Evolutionary conservation across 2,888 invertebrate genomes (phyloP), one percentile per base, ranked within the genome.

Genomic region (Drosophila meridionalis): DNA sequence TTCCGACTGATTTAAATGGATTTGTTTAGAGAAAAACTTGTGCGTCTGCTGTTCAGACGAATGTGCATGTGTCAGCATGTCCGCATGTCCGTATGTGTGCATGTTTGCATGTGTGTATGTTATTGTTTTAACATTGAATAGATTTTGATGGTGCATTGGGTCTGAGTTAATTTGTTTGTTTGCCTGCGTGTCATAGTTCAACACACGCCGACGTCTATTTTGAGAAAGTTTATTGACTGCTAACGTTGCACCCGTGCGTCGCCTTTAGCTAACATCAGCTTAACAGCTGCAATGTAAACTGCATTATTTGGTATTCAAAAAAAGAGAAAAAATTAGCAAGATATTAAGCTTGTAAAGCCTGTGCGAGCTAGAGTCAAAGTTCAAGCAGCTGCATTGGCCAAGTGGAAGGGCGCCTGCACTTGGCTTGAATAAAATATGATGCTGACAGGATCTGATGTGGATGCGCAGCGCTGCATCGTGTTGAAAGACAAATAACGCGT

Each of bases 401-500:
- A 79, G 80, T 85, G 80, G 85, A 58, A 66, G 85, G 69, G 75
- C 83, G 65, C 70, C 64, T 61, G 82, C 90, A 82, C 83, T 82
- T 74, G 86, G 80, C 87, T 85, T 87, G 90, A 87, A 87, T 87
- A 90, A 90, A 87, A 90, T 87, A 87, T 90, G 88, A 87, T 58
- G 74, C 56, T 73, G 76, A 20, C 36, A 30, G 50, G 12, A 34
- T 11, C 40, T 36, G 68, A 11, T 78, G 82, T 32, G 65, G 84
- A 66, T 74, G 84, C 71, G 87, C 69, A 81, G 82, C 84, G 64
- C 69, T 83, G 82, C 84, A 64, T 77, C 87, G 84, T 83, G 88
- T 83, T 76, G 89, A 87, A 81, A 90, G 89, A 89, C 82, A 91
- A 89, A 90, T 80, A 88, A 84, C 85, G 84, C 89, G 73, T 82